A percentile compares a stretch with the other conserved stretches of the same genome.
Conservation (phyloP, 2,797 vertebrate genomes). For the Lepidocolaptes lacrymiger region DNA sequence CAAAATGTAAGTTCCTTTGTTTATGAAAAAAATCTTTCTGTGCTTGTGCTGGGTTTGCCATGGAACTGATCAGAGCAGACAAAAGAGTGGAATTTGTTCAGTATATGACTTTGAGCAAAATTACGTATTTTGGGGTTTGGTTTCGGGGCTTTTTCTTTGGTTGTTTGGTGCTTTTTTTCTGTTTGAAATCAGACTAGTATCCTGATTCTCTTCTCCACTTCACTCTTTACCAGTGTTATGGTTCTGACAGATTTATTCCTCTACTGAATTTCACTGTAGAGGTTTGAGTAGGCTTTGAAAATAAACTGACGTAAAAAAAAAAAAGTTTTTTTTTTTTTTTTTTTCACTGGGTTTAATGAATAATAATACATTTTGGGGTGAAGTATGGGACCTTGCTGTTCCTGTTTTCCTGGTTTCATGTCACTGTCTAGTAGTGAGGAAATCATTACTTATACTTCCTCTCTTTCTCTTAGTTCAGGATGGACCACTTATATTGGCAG, state of each 20-base stretch:
- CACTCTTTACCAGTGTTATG: neutral
- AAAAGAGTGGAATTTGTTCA: neutral
- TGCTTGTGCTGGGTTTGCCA: neutral
- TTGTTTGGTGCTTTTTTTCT: neutral
- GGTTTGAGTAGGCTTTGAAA: neutral
- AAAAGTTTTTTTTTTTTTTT: neutral
- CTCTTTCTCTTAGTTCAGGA: neutral
- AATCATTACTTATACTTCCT: neutral
- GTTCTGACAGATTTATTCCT: neutral
- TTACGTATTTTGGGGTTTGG: fast-evolving
- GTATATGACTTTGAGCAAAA: neutral
- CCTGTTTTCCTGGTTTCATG: neutral
- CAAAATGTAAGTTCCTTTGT: neutral
- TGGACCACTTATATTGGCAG: neutral
- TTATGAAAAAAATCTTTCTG: neutral
- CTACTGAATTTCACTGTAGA: neutral
- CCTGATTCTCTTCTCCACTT: neutral
- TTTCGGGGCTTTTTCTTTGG: no score
- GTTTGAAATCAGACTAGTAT: neutral
- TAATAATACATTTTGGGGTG: neutral
- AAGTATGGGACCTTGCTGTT: neutral
- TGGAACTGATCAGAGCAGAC: neutral
- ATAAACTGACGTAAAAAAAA: neutral
- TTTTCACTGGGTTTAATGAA: neutral
- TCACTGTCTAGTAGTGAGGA: neutral